A percentile compares a stretch with the other conserved stretches of the same genome.
These are phyloP conservation scores for rat (Rattus norvegicus) DNA, from an alignment of 2,113 vertebrate genomes.

Conservation along the genomic window GRCr8 NC_086022.1:66875501-66876000, in stretches of 20 bases:
- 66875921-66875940: conserved; percentile 45
- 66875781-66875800: background rate
- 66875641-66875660: background rate
- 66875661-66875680: background rate
- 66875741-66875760: conserved; percentile 54
- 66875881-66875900: background rate
- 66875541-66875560: background rate
- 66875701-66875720: conserved; percentile 7
- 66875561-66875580: background rate
- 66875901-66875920: background rate
- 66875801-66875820: conserved; percentile 13
- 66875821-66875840: conserved; percentile 2
- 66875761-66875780: conserved; percentile 25
- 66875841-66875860: background rate
- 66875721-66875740: background rate
- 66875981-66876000: background rate
- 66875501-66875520: conserved; percentile 25
- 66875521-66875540: conserved; percentile 8
- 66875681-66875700: conserved; percentile 33
- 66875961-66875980: too few species aligned
- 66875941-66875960: conserved; percentile 8
- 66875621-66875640: background rate
- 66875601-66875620: background rate
- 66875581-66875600: background rate
- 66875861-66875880: background rate